phyloP scores from a whole-genome alignment of 2,888 invertebrate species.

The Elegia similella region DNA sequence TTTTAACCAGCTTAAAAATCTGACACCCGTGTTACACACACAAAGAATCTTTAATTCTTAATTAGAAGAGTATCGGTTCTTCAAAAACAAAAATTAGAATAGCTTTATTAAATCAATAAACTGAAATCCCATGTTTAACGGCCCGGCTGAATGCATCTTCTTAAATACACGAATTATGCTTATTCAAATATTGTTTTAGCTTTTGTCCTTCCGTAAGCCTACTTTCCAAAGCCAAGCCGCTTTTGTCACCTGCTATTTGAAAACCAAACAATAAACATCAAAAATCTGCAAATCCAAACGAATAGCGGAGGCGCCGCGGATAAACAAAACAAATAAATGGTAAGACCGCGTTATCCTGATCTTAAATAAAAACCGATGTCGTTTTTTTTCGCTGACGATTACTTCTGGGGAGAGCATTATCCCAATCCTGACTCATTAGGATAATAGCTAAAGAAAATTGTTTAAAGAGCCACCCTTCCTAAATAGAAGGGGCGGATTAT shows the following conservation, averaged over 20 bases:
- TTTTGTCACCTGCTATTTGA: constrained; percentile 44
- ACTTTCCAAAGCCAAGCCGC: constrained; percentile 28
- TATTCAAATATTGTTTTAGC: background rate
- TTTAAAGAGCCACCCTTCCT: constrained; percentile 12
- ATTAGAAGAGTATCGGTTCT: background rate
- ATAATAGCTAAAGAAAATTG: constrained; percentile 20
- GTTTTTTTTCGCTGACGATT: constrained; percentile 34
- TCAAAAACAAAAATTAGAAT: background rate
- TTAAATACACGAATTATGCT: background rate
- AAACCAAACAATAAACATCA: constrained; percentile 56
- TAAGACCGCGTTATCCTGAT: constrained; percentile 42
- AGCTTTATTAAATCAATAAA: background rate
- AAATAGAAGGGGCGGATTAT: constrained; percentile 14
- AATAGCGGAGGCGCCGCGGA: constrained; percentile 45
- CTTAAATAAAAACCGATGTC: constrained; percentile 44
- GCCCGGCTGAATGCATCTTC: background rate
- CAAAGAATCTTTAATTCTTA: no score
- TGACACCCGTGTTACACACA: no score
- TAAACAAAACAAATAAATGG: constrained; percentile 47
- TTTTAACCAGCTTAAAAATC: no score
- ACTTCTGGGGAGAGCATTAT: constrained; percentile 32
- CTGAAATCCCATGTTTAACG: no score
- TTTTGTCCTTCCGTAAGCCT: background rate
- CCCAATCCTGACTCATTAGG: constrained; percentile 39
- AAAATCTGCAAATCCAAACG: constrained; percentile 58